Percentiles rank a stretch among this genome's conserved stretches.
Evolutionary conservation across 2,113 vertebrate species (phyloP).

Genomic region (Calidris pugnax): DNA sequence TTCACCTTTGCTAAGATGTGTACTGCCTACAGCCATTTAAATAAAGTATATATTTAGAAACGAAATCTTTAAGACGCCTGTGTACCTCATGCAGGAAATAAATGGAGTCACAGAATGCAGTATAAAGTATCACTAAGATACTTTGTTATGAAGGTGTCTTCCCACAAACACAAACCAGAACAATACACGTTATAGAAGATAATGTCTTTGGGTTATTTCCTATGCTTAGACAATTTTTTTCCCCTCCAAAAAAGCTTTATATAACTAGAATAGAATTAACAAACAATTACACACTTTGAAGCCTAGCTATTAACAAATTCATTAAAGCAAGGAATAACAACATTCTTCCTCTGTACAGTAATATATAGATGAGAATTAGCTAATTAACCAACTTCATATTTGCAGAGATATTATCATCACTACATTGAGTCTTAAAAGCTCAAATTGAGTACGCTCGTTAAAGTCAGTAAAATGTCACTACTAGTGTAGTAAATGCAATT

Average conservation of each 20-base stretch:
- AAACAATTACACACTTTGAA: background rate
- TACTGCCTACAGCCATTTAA: background rate
- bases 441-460: background rate
- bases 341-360: background rate
- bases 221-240: background rate
- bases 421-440: background rate
- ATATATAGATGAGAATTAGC: background rate
- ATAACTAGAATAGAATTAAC: background rate
- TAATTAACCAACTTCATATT: background rate
- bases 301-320: background rate
- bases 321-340: background rate
- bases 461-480: background rate
- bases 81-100: background rate
- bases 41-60: background rate
- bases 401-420: background rate
- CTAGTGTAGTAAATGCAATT: background rate
- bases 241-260: background rate
- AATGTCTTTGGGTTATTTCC: background rate
- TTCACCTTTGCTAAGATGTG: background rate
- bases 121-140: background rate
- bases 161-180: slow-evolving; percentile 24
- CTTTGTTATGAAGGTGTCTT: background rate
- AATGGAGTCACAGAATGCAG: background rate
- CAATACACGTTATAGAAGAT: background rate
- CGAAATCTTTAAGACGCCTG: background rate